A percentile compares a stretch with the other conserved stretches of the same genome.
Evolutionary conservation across 2,888 invertebrate species (phyloP).

Genomic region (Aplocera efformata): DNA sequence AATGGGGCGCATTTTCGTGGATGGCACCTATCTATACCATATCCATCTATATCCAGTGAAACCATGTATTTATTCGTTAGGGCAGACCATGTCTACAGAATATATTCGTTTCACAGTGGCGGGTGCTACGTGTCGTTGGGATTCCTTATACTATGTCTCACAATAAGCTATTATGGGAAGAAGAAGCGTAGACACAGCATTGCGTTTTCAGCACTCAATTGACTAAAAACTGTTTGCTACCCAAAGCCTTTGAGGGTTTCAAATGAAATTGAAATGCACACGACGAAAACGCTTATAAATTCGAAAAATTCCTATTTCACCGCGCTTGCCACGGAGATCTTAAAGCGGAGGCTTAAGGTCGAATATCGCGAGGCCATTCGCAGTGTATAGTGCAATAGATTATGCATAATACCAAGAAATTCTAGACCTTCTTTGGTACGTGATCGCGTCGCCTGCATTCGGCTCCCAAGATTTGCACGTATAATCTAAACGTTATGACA

Average conservation of each 20-base stretch:
- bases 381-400: slow-evolving; percentile 32
- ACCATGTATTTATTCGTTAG: too few relatives aligned
- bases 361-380: slow-evolving; percentile 7
- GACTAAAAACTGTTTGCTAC: slow-evolving; percentile 33
- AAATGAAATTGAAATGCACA: slow-evolving; percentile 47
- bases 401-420: slow-evolving; percentile 57
- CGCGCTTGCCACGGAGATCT: slow-evolving; percentile 18
- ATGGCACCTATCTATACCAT: too few relatives aligned
- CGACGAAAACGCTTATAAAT: slow-evolving; percentile 44
- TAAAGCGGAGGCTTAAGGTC: slow-evolving; percentile 16
- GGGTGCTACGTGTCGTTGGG: too few relatives aligned
- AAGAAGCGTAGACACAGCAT: slow-evolving; percentile 11
- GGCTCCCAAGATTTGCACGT: slow-evolving; percentile 34
- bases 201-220: slow-evolving; percentile 19
- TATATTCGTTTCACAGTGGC: too few relatives aligned
- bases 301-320: slow-evolving; percentile 39
- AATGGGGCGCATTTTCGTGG: too few relatives aligned
- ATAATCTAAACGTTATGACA: slow-evolving; percentile 39
- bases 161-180: slow-evolving; percentile 6
- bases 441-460: slow-evolving; percentile 40
- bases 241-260: slow-evolving; percentile 32
- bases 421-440: slow-evolving; percentile 46
- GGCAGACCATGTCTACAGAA: too few relatives aligned
- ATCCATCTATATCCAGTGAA: too few relatives aligned
- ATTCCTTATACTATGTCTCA: too few relatives aligned